Evolutionary conservation across 1,140 invertebrate genomes (phyloP), one percentile per base, ranked within the genome.

Genomic region (Musca vetustissima): DNA sequence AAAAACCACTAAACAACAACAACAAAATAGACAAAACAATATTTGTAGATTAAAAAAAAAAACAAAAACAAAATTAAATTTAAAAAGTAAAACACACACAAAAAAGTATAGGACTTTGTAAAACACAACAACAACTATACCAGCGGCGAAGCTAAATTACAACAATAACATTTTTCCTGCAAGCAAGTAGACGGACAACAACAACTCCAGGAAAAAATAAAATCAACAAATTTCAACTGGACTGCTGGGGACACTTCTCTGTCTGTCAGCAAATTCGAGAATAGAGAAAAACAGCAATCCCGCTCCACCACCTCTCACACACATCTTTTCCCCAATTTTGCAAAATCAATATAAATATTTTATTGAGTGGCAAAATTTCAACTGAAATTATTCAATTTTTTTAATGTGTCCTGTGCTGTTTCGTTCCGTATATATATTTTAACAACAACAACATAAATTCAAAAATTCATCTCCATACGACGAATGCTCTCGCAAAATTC

Each of bases 311-410:
- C 28, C 28, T 28, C 13, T 13, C 22, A 21, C 13, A 3, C 50
- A 21, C 13, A 3, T n/a, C 22, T n/a, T 4, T 50, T n/a, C 13
- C 17, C 6, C 9, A 53, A 21, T 49, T 17, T 17, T 14, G 15
- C 21, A 25, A 67, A 24, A 53, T 53, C 22, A 53, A 53, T 21
- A 53, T 53, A 53, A 53, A 53, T 53, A 53, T 53, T 53, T 21
- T 24, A 53, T 53, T 24, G 50, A 19, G 17, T 21, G 22, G 22
- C 50, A 53, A 21, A n/a, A 4, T n/a, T n/a, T 50, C 15, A 24
- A 53, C 7, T 24, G 9, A 24, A 7, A 15, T 9, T 36, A n/a
- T 36, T 24, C 28, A 57, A 1, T 7, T 53, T 13, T 43, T 43
- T 43, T 43, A 43, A 43, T 43, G 36, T 43, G 36, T 43, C 36